Base-by-base conservation (phyloP, 2,797 vertebrate genomes). In the Pangasius krempfi region DNA sequence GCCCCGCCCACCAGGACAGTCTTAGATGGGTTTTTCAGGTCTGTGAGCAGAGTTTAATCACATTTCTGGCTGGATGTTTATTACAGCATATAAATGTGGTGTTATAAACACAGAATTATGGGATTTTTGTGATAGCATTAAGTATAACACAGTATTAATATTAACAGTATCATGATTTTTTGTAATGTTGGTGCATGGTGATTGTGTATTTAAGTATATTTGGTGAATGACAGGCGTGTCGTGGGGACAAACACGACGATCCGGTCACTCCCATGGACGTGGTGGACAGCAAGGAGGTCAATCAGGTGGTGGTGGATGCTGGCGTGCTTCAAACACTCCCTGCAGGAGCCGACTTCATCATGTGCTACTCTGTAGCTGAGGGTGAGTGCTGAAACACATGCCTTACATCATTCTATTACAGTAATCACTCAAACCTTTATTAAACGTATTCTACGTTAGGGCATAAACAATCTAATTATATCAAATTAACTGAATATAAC, bases 311-410 rank as follows among this genome's bases (percentile, higher is more conserved):
- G 91, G 95, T 96, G 72, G 97, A 97, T 1, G 94, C 95, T 0
- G 96, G 96, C 20, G 89, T 93, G 0, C 83, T 96, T 30, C 93
- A 93, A 1, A 96, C 96, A 0, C 92, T 97, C 84, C 97, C 97
- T 2, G 96, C 97, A 0, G 96, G 96, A 20, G 97, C 97, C 0
- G 97, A 97, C 89, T 97, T 97, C 72, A 92, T 97, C 86, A 97
- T 97, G 96, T 97, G 97, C 64, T 97, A 97, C 91, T 97, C 97
- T 0, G 97, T 97, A 44, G 96, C 97, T 0, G 95, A 97, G 95
- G 97, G 97, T 86, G 58, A 86, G 73, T 30, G 5, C 68, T 9
- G 50, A 72, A 54, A 37, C 6, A 1, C 25, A 8, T 6, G 2
- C 13, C 5, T 60, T 12, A 25, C 12, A 20, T 37, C 33, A 3